Percentiles rank a stretch among this genome's conserved stretches.
phyloP scores from a whole-genome alignment of 2,797 vertebrate species.

The Carcharodon carcharias region DNA sequence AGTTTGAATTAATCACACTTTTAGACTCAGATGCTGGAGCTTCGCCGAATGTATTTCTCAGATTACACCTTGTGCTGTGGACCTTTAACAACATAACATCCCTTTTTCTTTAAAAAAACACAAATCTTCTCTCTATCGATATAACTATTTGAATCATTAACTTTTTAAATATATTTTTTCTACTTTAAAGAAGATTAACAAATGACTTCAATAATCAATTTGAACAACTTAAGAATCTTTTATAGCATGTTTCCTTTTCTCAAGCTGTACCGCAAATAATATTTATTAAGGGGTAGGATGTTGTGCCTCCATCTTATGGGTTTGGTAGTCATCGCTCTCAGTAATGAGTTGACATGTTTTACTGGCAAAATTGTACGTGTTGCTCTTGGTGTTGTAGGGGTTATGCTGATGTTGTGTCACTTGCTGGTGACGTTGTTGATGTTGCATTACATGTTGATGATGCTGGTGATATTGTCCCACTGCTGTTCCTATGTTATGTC shows the following conservation, averaged over 20 bases:
- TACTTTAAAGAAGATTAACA: neutral
- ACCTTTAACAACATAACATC: neutral
- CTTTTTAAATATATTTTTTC: neutral
- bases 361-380: neutral
- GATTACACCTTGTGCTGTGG: neutral
- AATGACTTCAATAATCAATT: neutral
- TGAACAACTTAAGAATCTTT: neutral
- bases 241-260: neutral
- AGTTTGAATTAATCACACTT: neutral
- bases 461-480: neutral
- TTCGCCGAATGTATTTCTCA: neutral
- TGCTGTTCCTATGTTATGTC: neutral
- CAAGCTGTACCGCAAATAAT: neutral
- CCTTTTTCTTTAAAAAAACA: neutral
- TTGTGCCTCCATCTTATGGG: neutral
- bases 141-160: neutral
- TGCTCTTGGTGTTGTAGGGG: neutral
- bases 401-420: neutral
- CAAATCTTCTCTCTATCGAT: neutral
- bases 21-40: neutral
- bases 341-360: neutral
- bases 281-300: neutral
- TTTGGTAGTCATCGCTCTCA: neutral
- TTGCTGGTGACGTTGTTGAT: neutral
- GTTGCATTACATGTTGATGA: too few relatives aligned